Evolutionary conservation across 2,888 invertebrate genomes (phyloP), one percentile per base, ranked within the genome.

Genomic region (Drosophila gaucha): DNA sequence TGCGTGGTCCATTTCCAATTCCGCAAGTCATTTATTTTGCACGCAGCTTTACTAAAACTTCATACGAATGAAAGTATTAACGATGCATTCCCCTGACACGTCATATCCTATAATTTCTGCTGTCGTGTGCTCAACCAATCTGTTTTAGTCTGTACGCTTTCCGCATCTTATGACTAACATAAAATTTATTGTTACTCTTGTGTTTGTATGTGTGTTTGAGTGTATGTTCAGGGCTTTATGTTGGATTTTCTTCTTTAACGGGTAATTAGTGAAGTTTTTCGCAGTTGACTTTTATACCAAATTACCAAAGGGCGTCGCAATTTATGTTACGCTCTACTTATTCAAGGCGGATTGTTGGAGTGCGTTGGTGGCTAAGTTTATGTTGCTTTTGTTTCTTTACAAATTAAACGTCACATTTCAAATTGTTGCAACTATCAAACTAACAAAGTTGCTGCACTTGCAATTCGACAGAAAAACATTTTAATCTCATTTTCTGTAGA

Each of bases 181-280:
- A 22, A 86, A 80, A 66, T 76, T 67, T 70, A 56, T 66, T 69
- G 57, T 67, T 57, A 47, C 38, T 36, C 16, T 22, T 10, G 39
- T 30, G n/a, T n/a, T 6, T 38, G n/a, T 54, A 43, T 60, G 56
- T 38, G 12, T 24, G 22, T 14, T 0, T 33, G 6, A 9, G 18
- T 22, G 52, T 49, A 43, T 60, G 57, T 44, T 59, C 35, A 16
- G 33, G 30, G 24, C 16, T 31, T 73, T 65, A 50, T 46, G 46
- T 36, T 43, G 60, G 65, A 54, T 72, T 70, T 64, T 55, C 54
- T 39, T 49, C 52, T 56, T 77, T 80, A 66, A 67, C 73, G 69
- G 67, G 77, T 82, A 88, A 82, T 82, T 82, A 82, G 85, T 57
- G 66, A 73, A 69, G 49, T 86, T 83, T 62, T 71, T 44, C 9